Evolutionary conservation across 2,888 invertebrate species (phyloP).

Genomic region (Spilosoma lubricipeda): DNA sequence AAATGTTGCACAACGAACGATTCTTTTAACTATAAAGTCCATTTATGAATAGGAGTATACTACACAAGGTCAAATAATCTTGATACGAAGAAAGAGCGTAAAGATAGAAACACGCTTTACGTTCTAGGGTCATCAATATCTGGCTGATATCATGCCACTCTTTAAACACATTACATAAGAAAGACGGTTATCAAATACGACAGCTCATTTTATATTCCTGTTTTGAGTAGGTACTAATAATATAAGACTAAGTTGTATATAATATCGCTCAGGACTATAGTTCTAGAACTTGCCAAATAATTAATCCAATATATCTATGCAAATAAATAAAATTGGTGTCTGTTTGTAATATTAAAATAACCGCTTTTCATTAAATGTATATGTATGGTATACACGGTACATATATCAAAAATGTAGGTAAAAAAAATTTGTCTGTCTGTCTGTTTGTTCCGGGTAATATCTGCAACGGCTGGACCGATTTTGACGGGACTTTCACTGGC

Average conservation of each 20-base stretch:
- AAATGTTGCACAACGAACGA: not conserved
- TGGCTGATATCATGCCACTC: conserved; percentile 25
- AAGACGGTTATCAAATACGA: conserved; percentile 1
- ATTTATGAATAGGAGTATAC: conserved; percentile 2
- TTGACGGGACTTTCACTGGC: too few species aligned
- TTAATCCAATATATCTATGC: too few species aligned
- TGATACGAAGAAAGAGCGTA: conserved; percentile 17
- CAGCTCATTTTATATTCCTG: not conserved
- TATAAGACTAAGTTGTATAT: not conserved
- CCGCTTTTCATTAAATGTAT: too few species aligned
- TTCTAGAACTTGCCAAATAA: too few species aligned
- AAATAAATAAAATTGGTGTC: too few species aligned
- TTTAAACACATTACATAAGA: conserved; percentile 18
- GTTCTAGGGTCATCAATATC: conserved; percentile 35
- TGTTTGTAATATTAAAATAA: too few species aligned
- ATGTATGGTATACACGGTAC: too few species aligned
- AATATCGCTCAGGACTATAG: not conserved
- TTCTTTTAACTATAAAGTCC: not conserved
- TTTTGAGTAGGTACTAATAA: not conserved
- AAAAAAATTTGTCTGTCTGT: too few species aligned
- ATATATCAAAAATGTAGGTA: too few species aligned
- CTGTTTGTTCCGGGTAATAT: too few species aligned
- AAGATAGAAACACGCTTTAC: conserved; percentile 19
- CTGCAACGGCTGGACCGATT: too few species aligned
- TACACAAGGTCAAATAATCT: not conserved